Evolutionary conservation across 2,797 vertebrate species (phyloP).

Genomic region (Mus caroli): DNA sequence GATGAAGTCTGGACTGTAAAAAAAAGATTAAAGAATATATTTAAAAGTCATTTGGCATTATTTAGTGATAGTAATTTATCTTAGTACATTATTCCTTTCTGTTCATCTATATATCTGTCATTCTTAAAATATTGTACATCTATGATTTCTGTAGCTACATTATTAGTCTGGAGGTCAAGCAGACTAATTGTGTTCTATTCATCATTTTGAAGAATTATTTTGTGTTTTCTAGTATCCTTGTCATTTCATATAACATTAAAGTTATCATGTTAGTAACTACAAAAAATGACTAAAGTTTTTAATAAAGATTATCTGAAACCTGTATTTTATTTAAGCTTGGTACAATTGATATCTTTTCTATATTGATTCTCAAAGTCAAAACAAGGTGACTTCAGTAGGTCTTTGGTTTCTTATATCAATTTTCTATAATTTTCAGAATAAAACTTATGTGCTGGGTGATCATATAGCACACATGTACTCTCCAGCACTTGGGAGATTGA

Average conservation of each 20-base stretch:
- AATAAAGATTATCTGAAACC: not conserved
- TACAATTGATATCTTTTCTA: not conserved
- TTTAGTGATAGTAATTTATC: not conserved
- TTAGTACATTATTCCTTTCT: not conserved
- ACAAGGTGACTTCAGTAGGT: not conserved
- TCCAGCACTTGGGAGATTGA: not conserved
- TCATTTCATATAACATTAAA: not conserved
- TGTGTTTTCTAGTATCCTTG: not conserved
- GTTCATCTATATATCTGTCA: not conserved
- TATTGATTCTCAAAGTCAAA: not conserved
- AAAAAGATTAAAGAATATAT: no score
- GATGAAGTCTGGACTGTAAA: not conserved
- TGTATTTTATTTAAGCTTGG: not conserved
- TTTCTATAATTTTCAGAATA: not conserved
- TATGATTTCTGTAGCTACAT: not conserved
- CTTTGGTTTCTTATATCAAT: not conserved
- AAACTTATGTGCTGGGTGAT: not conserved
- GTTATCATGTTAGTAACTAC: not conserved
- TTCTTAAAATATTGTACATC: not conserved
- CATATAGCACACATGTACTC: not conserved
- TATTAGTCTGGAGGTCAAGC: not conserved
- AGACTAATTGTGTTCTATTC: not conserved
- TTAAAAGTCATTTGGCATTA: not conserved
- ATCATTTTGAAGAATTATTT: constrained; percentile 35
- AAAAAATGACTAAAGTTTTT: not conserved